These are phyloP conservation scores for Parazoanthus swiftii DNA, from an alignment of 92 coral and sea anemone species.

Conservation along the genomic window DNA sequence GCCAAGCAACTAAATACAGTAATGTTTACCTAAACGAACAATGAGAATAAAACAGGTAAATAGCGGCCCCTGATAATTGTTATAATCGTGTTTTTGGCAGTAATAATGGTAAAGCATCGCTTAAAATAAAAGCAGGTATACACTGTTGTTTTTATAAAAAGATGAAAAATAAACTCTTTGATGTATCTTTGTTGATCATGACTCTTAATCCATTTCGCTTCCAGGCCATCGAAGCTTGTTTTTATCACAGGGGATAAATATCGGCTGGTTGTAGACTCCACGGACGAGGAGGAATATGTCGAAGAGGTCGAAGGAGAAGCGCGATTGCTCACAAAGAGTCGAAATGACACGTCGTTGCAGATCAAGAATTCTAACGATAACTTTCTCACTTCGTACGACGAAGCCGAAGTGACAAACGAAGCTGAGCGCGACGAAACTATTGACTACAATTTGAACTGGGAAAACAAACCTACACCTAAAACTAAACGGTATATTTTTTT, in stretches of 20 bases:
- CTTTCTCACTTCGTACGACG: constrained; percentile 61
- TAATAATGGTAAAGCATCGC: no score
- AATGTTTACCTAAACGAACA: no score
- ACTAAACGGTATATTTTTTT: constrained; percentile 4
- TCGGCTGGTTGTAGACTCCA: constrained; percentile 64
- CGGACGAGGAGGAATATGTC: constrained; percentile 49
- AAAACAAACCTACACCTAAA: constrained; percentile 33
- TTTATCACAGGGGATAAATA: constrained; percentile 67
- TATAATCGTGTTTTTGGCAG: no score
- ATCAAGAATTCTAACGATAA: constrained; percentile 48
- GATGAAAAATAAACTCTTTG: no score
- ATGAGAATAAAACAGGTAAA: no score
- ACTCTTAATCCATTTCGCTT: neutral
- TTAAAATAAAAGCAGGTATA: no score
- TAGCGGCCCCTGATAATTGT: no score
- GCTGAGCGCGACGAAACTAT: constrained; percentile 93
- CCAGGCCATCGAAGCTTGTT: constrained; percentile 65
- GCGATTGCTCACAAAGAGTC: neutral
- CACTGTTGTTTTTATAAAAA: no score
- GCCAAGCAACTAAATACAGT: no score
- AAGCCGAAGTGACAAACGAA: constrained; percentile 62
- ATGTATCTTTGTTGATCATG: neutral
- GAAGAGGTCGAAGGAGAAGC: constrained; percentile 35
- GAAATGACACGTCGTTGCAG: neutral
- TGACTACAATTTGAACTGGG: constrained; percentile 77